Conservation (phyloP, 2,888 invertebrate genomes). For the Orthosia incerta region DNA sequence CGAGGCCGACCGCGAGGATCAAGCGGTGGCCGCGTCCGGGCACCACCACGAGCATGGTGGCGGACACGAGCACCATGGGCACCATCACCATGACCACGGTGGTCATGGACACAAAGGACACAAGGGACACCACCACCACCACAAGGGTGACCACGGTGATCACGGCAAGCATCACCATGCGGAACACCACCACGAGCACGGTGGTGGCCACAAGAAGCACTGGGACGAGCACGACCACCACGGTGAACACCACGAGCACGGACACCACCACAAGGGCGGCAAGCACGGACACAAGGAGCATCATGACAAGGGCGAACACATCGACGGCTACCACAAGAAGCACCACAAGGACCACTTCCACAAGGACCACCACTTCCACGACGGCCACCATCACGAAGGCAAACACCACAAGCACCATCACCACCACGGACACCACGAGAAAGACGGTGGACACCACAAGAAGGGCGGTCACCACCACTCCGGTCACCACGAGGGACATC, state of each 20-base stretch:
- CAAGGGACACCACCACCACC: constrained; percentile 94
- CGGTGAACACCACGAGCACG: constrained; percentile 94
- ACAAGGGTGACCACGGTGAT: constrained; percentile 94
- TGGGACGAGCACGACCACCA: constrained; percentile 94
- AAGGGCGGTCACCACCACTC: constrained; percentile 95
- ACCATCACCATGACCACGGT: constrained; percentile 93
- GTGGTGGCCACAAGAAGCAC: constrained; percentile 95
- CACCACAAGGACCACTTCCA: constrained; percentile 96
- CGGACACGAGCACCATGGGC: constrained; percentile 92
- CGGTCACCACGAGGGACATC: constrained; percentile 94
- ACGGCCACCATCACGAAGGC: constrained; percentile 95
- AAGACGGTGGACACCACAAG: constrained; percentile 94
- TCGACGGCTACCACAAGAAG: constrained; percentile 95
- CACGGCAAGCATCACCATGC: constrained; percentile 92
- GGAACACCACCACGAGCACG: constrained; percentile 94
- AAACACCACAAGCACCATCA: constrained; percentile 95
- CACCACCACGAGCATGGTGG: constrained; percentile 91
- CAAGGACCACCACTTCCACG: constrained; percentile 97
- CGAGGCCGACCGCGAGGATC: constrained; percentile 77
- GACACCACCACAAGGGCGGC: constrained; percentile 94
- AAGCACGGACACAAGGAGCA: constrained; percentile 96
- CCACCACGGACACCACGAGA: constrained; percentile 93
- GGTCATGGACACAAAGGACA: constrained; percentile 95
- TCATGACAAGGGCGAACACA: constrained; percentile 96
- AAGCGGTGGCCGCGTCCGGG: constrained; percentile 88